Conservation (phyloP, 2,888 invertebrate species). For the Ichneumoninae sp. region DNA sequence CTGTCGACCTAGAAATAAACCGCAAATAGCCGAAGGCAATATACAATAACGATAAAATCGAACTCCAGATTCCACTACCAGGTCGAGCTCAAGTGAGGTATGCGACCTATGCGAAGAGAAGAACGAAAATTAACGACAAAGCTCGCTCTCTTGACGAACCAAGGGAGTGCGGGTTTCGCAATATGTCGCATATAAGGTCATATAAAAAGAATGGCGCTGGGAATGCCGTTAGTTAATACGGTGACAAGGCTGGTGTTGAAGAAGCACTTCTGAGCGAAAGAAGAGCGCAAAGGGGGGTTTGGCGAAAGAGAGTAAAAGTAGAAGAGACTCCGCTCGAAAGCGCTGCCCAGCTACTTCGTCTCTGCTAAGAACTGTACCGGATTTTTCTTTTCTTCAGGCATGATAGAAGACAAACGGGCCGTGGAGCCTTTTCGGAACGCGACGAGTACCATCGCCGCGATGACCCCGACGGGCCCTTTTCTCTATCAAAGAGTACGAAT, state of each 20-base stretch:
- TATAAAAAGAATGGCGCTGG: slow-evolving; percentile 32
- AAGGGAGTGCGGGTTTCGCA: slow-evolving; percentile 15
- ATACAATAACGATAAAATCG: too few species aligned
- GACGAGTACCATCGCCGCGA: slow-evolving; percentile 15
- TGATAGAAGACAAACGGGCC: slow-evolving; percentile 55
- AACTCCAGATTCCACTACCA: neutral
- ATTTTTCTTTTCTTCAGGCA: slow-evolving; percentile 75
- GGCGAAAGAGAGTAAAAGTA: slow-evolving; percentile 40
- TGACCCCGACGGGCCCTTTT: slow-evolving; percentile 24
- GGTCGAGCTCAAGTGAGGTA: slow-evolving; percentile 18
- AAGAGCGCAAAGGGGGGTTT: slow-evolving; percentile 10
- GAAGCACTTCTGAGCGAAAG: slow-evolving; percentile 23
- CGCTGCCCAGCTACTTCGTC: slow-evolving; percentile 78
- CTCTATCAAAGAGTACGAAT: slow-evolving; percentile 48
- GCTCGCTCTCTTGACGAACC: slow-evolving; percentile 44
- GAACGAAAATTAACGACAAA: slow-evolving; percentile 53
- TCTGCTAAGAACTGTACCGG: slow-evolving; percentile 77
- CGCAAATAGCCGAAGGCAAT: too few species aligned
- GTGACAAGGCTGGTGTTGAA: slow-evolving; percentile 27
- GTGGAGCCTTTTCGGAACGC: slow-evolving; percentile 52
- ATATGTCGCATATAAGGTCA: slow-evolving; percentile 34
- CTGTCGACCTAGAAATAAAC: too few species aligned
- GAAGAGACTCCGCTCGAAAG: slow-evolving; percentile 72
- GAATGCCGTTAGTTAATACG: slow-evolving; percentile 58
- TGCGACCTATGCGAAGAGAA: slow-evolving; percentile 41